Base-by-base conservation (phyloP, 2,797 vertebrate genomes). In the Parauchenoglanis punctatus region DNA sequence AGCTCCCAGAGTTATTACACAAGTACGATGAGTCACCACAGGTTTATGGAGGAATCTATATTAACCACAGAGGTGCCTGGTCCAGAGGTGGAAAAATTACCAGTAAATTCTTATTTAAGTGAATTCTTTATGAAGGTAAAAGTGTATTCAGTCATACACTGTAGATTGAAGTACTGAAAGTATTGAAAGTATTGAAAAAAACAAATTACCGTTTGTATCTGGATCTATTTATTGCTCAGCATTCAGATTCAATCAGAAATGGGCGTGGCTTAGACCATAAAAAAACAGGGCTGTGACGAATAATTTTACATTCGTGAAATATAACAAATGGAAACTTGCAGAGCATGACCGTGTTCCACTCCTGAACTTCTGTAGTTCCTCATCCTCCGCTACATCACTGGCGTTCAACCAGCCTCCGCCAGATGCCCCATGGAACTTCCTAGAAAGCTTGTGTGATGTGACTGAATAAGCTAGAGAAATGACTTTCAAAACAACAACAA, bases 1-100 rank as follows among this genome's bases (percentile, higher is more conserved):
- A 81, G 76, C 56, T 52, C 54, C 58, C 10, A 65, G 83, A 76
- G 77, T 28, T 61, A 59, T 84, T 84, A 84, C 73, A 13, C 63
- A 78, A 84, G 40, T n/a, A 23, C 0, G 28, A 63, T 80, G 76
- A 73, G 44, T 87, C 75, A 80, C 5, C 28, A 46, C 20, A 46
- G 75, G 54, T 72, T 85, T 54, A 40, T 4, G n/a, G 31, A 76
- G 52, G 25, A 68, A 54, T 78, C n/a, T 18, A 25, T 15, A 23
- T 49, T 31, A 78, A 68, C 86, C 6, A 58, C 73, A 67, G 46
- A 52, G 28, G 46, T 67, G 13, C 44, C 70, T 46, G 49, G 25
- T 54, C 11, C 73, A 58, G n/a, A 73, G 35, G 1, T 68, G 63
- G 46, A 68, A 83, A 35, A 46, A 59, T n/a, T 7, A 17, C 12